A percentile compares a stretch with the other conserved stretches of the same genome.
Conservation (phyloP, 30 jellyfish, hydroid and myxozoan species). For the Nemopilema nomurai region DNA sequence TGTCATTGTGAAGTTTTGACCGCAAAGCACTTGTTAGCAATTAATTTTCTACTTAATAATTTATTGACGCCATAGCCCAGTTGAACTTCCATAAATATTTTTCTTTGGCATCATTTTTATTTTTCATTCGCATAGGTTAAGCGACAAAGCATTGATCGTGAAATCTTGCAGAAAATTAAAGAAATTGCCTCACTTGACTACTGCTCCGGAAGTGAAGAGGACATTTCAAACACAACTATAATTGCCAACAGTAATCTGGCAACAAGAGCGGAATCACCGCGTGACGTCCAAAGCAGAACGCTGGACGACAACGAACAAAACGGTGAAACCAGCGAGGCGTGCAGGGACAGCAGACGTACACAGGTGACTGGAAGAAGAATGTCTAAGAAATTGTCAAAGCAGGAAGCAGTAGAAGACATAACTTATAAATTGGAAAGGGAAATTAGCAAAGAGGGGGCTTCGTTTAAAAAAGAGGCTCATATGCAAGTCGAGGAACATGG, state of each 20-base stretch:
- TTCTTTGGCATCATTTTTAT: too few species aligned
- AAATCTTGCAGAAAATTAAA: slow-evolving; percentile 3
- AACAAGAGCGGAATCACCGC: not conserved
- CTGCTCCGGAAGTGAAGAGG: slow-evolving; percentile 10
- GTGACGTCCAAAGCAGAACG: not conserved
- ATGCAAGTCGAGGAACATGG: too few species aligned
- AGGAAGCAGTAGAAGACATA: not conserved
- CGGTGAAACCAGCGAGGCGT: not conserved
- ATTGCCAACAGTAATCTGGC: not conserved
- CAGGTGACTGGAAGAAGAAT: not conserved
- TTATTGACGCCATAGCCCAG: too few species aligned
- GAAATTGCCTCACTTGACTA: slow-evolving; percentile 8
- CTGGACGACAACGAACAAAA: not conserved
- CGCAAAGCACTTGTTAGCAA: too few species aligned
- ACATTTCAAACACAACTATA: not conserved
- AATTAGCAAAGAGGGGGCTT: not conserved
- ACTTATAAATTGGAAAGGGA: not conserved
- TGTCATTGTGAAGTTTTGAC: too few species aligned
- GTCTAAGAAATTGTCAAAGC: not conserved
- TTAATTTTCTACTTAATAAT: too few species aligned
- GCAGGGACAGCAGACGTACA: not conserved
- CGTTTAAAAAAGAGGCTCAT: not conserved
- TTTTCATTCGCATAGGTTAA: not conserved
- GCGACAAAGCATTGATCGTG: slow-evolving; percentile 1
- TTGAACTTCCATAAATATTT: too few species aligned